These are phyloP conservation scores for Cryptosula pallasiana DNA, from an alignment of 2,888 invertebrate genomes.

Conservation along the genomic window DNA sequence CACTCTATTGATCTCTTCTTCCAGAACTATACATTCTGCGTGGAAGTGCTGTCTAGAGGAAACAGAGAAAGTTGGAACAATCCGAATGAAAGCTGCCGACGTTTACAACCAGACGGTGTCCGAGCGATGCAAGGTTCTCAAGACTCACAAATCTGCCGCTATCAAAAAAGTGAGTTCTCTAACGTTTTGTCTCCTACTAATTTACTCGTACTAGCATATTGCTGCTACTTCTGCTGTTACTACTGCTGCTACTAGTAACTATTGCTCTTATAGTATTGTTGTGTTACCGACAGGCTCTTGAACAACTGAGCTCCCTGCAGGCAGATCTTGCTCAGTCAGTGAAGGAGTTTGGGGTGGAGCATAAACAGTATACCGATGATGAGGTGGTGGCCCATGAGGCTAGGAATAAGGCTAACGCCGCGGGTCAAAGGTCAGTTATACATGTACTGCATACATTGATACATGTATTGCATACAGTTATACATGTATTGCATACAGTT, in stretches of 20 bases:
- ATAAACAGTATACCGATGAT: constrained; percentile 90
- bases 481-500: too few species aligned
- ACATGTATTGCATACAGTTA: too few species aligned
- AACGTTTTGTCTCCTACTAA: too few species aligned
- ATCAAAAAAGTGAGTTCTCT: neutral
- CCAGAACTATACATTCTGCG: constrained; percentile 94
- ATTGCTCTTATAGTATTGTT: too few species aligned
- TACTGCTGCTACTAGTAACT: too few species aligned
- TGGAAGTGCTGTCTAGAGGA: constrained; percentile 93
- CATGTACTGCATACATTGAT: too few species aligned
- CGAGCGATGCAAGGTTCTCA: constrained; percentile 62
- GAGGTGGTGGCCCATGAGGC: constrained; percentile 93
- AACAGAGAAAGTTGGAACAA: constrained; percentile 85
- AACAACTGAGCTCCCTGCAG: constrained; percentile 44
- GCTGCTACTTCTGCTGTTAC: too few species aligned
- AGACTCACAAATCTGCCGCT: neutral
- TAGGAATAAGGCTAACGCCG: constrained; percentile 86
- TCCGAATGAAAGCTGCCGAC: constrained; percentile 85
- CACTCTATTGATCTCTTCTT: too few species aligned
- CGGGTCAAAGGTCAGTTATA: constrained; percentile 85
- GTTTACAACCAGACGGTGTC: constrained; percentile 91
- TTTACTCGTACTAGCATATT: too few species aligned
- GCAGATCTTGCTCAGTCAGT: constrained; percentile 54
- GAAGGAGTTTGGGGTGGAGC: constrained; percentile 84
- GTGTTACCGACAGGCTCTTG: constrained; percentile 40